Percentiles rank a stretch among this genome's conserved stretches.
These are phyloP conservation scores for Sebastes ruberrimus DNA, from an alignment of 2,797 vertebrate genomes.

Conservation along the genomic window DNA sequence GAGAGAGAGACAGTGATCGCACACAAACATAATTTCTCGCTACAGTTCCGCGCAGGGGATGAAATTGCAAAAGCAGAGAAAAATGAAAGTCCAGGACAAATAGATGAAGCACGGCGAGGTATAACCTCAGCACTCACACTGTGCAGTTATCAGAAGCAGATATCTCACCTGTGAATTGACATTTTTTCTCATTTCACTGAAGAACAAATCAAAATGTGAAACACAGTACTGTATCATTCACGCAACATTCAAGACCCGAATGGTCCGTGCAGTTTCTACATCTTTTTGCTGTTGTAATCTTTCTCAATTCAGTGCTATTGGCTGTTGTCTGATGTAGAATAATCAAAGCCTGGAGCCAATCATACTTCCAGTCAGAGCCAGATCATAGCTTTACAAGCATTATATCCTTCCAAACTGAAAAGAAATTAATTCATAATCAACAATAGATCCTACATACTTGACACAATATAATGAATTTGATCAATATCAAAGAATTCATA, in stretches of 20 bases:
- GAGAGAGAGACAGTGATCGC: slow-evolving; percentile 12
- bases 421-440: background rate
- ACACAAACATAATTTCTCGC: background rate
- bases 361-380: background rate
- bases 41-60: background rate
- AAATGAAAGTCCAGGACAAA: background rate
- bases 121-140: slow-evolving; percentile 4
- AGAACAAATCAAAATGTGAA: slow-evolving; percentile 69
- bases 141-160: slow-evolving; percentile 17
- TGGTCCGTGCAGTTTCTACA: slow-evolving; percentile 26
- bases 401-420: background rate
- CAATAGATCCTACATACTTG: slow-evolving; percentile 3
- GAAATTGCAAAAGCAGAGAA: background rate
- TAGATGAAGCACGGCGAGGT: background rate
- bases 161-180: slow-evolving; percentile 36
- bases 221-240: slow-evolving; percentile 57
- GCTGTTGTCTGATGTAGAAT: background rate
- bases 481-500: slow-evolving; percentile 8
- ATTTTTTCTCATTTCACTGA: slow-evolving; percentile 39
- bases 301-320: background rate
- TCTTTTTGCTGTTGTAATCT: background rate
- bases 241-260: slow-evolving; percentile 26
- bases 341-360: background rate
- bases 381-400: background rate
- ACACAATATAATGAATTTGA: background rate